A percentile compares a stretch with the other conserved stretches of the same genome.
Evolutionary conservation across 2,113 vertebrate species (phyloP).

Genomic region (Dipodomys merriami): DNA sequence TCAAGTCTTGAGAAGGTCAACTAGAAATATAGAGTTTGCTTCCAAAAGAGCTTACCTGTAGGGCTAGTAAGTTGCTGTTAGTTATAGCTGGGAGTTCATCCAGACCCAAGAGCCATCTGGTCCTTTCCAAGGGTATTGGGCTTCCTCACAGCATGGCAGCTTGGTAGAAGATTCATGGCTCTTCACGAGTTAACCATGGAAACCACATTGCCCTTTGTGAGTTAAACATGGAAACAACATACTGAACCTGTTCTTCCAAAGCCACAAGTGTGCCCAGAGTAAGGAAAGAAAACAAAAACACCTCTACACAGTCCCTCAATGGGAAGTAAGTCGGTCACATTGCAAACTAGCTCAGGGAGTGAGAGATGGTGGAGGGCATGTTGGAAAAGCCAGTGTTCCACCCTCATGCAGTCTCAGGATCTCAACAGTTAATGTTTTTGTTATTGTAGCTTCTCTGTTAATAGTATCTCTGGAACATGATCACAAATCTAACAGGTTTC

Average conservation of each 20-base stretch:
- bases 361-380: background rate
- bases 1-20: background rate
- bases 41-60: background rate
- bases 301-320: background rate
- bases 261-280: background rate
- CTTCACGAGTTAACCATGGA: background rate
- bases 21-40: background rate
- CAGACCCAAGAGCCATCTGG: background rate
- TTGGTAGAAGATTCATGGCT: background rate
- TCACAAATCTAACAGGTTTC: background rate
- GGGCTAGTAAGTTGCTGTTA: too few relatives aligned
- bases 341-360: background rate
- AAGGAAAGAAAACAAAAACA: background rate
- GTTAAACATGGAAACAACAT: background rate
- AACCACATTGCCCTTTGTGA: background rate
- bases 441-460: background rate
- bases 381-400: background rate
- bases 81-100: background rate
- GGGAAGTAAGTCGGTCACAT: background rate
- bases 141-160: background rate
- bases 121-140: background rate
- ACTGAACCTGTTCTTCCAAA: fast-evolving
- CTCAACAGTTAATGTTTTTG: background rate
- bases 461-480: background rate
- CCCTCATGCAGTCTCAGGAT: background rate